Evolutionary conservation across 2,113 vertebrate species (phyloP), one percentile per base, ranked within the genome.

Genomic region (Caretta caretta): DNA sequence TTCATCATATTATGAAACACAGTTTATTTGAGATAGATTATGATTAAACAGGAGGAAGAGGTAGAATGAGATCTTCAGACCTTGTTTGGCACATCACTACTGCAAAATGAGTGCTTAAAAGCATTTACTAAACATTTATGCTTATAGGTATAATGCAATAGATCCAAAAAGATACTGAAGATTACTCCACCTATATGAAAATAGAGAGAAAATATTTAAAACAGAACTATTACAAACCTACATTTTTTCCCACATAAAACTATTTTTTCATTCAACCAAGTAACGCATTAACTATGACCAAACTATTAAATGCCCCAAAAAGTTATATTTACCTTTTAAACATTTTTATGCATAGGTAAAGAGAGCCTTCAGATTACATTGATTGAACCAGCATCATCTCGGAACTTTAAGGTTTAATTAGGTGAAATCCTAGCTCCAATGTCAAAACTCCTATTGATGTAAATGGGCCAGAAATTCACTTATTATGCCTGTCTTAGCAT

Each of bases 141-240:
- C 27, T 89, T 89, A 75, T 57, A 82, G 75, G 72, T 69, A 4
- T 89, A 72, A 62, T 0, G 31, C 54, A 89, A 90, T 0, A 3
- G 90, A 86, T 93, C 25, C 65, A 88, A 90, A 84, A 81, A 69
- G 49, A 86, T 51, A 90, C 72, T 84, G 87, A 80, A 65, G 50
- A 91, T 19, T 49, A 87, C 94, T 94, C 91, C 96, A 97, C 93
- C 96, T 75, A 93, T 94, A 97, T 84, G 93, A 97, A 97, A 98
- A 91, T 92, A 98, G 54, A 84, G 69, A 93, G 48, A 83, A 91
- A 59, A 92, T 86, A 93, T 93, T 95, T 95, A 95, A 97, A 96
- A 80, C 83, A 96, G 96, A 97, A 95, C 49, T 54, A 87, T 84
- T 94, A 96, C 94, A 97, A 97, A 94, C 90, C 97, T 95, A 78